These are phyloP conservation scores for Hylaea fasciaria DNA, from an alignment of 2,888 invertebrate genomes.

Conservation along the genomic window DNA sequence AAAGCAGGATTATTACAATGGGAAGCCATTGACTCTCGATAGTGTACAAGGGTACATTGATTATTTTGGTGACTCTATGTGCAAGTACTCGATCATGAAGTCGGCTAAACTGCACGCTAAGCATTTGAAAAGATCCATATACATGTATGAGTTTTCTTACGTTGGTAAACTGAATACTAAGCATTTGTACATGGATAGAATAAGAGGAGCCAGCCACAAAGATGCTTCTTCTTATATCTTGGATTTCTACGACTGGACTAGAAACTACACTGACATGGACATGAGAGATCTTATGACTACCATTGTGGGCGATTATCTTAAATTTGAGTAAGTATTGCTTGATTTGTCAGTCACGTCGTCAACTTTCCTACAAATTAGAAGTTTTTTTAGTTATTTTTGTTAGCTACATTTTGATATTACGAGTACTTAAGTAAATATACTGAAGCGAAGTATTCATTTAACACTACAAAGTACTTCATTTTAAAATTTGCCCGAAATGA, in stretches of 20 bases:
- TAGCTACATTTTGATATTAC: too few species aligned
- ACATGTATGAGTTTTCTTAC: conserved; percentile 73
- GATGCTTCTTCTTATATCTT: conserved; percentile 74
- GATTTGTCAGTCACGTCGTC: too few species aligned
- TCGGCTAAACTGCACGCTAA: conserved; percentile 67
- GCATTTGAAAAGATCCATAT: conserved; percentile 57
- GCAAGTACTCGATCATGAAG: conserved; percentile 70
- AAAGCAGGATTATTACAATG: conserved; percentile 67
- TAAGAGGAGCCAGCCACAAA: conserved; percentile 75
- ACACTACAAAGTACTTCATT: too few species aligned
- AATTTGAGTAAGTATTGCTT: conserved; percentile 67
- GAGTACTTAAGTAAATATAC: too few species aligned
- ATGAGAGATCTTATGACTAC: conserved; percentile 68
- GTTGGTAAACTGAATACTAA: conserved; percentile 68
- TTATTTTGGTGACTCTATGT: conserved; percentile 78
- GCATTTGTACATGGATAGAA: conserved; percentile 66
- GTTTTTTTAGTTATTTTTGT: too few species aligned
- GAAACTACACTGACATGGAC: conserved; percentile 63
- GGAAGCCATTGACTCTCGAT: conserved; percentile 57
- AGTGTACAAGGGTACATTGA: conserved; percentile 65
- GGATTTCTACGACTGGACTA: conserved; percentile 69
- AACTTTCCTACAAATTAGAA: too few species aligned
- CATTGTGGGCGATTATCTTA: conserved; percentile 77
- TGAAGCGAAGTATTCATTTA: too few species aligned
- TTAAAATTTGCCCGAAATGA: too few species aligned